A percentile compares a stretch with the other conserved stretches of the same genome.
Evolutionary conservation across 2,888 invertebrate species (phyloP).

Genomic region (Pinctada fucata): DNA sequence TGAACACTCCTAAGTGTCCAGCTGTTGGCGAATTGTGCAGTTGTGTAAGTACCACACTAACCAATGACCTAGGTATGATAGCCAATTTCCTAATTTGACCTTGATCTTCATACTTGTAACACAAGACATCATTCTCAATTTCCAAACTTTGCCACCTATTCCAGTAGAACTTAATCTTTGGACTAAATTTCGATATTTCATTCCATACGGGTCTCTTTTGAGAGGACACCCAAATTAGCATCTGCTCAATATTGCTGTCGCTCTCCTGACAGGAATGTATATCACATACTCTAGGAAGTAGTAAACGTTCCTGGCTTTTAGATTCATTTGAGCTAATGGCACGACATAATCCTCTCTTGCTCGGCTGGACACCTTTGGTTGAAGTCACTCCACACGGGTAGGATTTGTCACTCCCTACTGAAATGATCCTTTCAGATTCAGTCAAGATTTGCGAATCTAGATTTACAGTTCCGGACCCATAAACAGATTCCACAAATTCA

Average conservation of each 20-base stretch:
- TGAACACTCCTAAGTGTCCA: neutral
- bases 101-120: neutral
- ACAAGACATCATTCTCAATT: neutral
- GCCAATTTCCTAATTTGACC: neutral
- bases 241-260: constrained; percentile 2
- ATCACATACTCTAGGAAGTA: neutral
- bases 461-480: neutral
- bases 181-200: constrained; percentile 19
- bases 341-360: neutral
- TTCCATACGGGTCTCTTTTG: constrained; percentile 13
- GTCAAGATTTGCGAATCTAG: neutral
- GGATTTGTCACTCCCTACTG: neutral
- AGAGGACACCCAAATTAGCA: constrained; percentile 14
- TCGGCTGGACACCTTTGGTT: neutral
- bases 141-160: constrained; percentile 13
- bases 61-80: neutral
- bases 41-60: neutral
- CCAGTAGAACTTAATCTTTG: constrained; percentile 17
- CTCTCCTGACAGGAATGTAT: constrained; percentile 7
- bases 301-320: neutral
- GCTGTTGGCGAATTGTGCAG: neutral
- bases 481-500: neutral
- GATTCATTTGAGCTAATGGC: neutral
- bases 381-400: neutral
- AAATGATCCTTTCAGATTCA: neutral